A percentile compares a stretch with the other conserved stretches of the same genome.
Evolutionary conservation across 2,797 vertebrate species (phyloP).

Genomic region (Pelochelys cantorii): DNA sequence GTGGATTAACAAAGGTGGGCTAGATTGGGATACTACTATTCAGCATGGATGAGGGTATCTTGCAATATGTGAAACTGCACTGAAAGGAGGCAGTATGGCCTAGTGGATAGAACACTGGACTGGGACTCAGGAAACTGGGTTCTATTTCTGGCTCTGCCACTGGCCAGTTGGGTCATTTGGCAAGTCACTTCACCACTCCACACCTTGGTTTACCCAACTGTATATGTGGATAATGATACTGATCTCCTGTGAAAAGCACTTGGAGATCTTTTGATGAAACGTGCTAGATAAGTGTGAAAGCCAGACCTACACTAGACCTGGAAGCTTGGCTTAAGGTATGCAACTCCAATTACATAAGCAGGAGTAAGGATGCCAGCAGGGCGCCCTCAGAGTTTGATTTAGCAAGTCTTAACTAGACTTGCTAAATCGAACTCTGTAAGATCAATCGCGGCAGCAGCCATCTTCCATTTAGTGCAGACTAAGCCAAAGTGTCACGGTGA

Average conservation of each 20-base stretch:
- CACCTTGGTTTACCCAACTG: background rate
- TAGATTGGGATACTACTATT: background rate
- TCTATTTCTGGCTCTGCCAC: background rate
- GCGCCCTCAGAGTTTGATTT: too few species aligned
- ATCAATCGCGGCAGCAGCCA: too few species aligned
- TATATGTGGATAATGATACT: background rate
- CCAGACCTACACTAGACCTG: too few species aligned
- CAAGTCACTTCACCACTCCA: background rate
- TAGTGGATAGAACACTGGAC: background rate
- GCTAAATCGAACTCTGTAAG: too few species aligned
- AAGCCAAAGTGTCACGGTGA: accelerated
- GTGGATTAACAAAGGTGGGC: background rate
- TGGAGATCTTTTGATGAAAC: background rate
- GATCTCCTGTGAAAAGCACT: background rate
- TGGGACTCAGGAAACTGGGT: background rate
- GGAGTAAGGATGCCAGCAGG: too few species aligned
- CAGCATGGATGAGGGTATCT: too few species aligned
- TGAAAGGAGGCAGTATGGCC: background rate
- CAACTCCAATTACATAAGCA: too few species aligned
- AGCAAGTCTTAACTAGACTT: too few species aligned
- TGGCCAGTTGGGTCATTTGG: background rate
- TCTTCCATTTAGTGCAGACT: too few species aligned
- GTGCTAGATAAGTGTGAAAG: background rate
- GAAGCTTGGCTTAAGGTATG: too few species aligned
- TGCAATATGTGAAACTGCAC: background rate